Evolutionary conservation across 2,113 vertebrate species (phyloP), one percentile per base, ranked within the genome.

Genomic region (Barbus barbus): DNA sequence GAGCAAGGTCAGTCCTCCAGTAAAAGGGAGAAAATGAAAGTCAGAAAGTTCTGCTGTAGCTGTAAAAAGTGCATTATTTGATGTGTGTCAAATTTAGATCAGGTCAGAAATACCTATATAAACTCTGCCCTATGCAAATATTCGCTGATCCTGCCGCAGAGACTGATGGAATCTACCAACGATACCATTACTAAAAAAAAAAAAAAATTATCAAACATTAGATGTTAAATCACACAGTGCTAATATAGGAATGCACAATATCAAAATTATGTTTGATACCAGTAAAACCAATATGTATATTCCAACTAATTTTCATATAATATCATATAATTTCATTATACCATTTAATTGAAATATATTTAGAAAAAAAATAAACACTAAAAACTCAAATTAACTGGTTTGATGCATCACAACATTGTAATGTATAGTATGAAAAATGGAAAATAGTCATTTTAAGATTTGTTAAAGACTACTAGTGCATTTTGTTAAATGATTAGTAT

Each of bases 11-110:
- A 65, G 46, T 67, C 56, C 82, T 86, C 51, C 81, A 82, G 53
- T 61, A 73, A 78, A 51, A 48, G 26, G 33, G 76, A 78, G 73
- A 81, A 69, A 81, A 51, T 46, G 61, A 81, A 81, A 81, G 58
- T 46, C 60, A 69, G 61, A 81, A 69, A 79, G 38, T 81, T 81
- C 44, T 69, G 38, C 26, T 81, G 63, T 31, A 65, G 58, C 61
- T 18, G 61, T 22, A n/a, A 69, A 69, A 60, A 41, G 75, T 18
- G 20, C 33, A 78, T 60, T 78, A 78, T 60, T 78, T 78, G 75
- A 78, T 58, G 31, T 8, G 31, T 38, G 75, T 78, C 31, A 60
- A 78, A 78, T 78, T 60, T 78, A 44, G 38, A 4, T n/a, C 56
- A 44, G n/a, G 56, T 63, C 36, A 61, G 61, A 79, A 44, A 61